Evolutionary conservation across 2,113 vertebrate species (phyloP), one percentile per base, ranked within the genome.

Genomic region (Indicator indicator): DNA sequence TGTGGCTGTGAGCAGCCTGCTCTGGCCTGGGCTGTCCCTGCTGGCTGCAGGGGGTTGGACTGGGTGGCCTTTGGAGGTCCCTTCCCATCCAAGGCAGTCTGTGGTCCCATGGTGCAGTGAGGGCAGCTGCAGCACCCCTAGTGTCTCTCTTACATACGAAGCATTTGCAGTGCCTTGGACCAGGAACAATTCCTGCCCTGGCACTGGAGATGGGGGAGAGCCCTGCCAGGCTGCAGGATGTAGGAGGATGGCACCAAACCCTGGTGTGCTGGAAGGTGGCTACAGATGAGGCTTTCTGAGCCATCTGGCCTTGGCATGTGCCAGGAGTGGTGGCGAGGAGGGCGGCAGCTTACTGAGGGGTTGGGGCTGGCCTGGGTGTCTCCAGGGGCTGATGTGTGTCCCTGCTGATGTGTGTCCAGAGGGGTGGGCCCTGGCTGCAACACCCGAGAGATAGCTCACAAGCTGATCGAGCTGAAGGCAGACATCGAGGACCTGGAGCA

Each of bases 401-500:
- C 4, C 32, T 74, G 6, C 40, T 71, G 89, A 36, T 83, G 40
- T 46, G 62, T 63, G 30, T 17, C 8, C 95, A 99, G 99, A 93
- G 99, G 99, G 3, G 99, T 99, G 23, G 99, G 99, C 75, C 99
- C 99, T 52, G 99, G 99, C 92, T 99, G 99, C 96, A 99, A 99
- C 96, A 99, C 99, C 2, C 98, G 99, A 55, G 99, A 99, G 94
- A 99, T 99, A 60, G 99, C 99, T 0, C 99, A 99, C 98, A 99
- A 99, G 93, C 97, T 99, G 74, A 99, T 99, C 1, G 99, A 99
- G 88, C 98, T 99, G 96, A 99, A 99, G 98, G 98, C 99, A 16
- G 99, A 99, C 97, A 98, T 99, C 11, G 98, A 99, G 75, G 99
- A 99, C 63, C 97, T 99, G 96, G 99, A 99, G 83, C 95, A 98